phyloP scores from a whole-genome alignment of 2,888 invertebrate genomes.

The Amphipoea lucens region DNA sequence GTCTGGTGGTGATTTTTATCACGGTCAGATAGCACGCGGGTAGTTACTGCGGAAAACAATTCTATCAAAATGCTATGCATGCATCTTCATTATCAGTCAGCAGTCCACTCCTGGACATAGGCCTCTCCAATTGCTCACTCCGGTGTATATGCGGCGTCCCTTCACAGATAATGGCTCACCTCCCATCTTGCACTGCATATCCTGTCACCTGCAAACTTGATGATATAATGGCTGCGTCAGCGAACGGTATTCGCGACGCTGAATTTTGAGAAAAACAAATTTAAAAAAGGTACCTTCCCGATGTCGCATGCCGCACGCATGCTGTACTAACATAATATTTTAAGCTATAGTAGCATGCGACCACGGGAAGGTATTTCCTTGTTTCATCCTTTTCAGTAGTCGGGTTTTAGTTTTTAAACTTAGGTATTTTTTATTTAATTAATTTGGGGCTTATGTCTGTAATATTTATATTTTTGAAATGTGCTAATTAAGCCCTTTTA shows the following conservation, averaged over 20 bases:
- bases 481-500: no score
- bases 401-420: no score
- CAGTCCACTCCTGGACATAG: background rate
- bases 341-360: no score
- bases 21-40: background rate
- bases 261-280: background rate
- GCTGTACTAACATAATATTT: no score
- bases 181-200: background rate
- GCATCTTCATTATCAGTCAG: background rate
- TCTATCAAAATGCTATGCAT: background rate
- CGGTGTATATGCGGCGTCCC: background rate
- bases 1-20: background rate
- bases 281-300: no score
- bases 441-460: no score
- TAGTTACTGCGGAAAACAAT: background rate
- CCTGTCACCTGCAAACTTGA: no score
- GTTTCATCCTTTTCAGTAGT: no score
- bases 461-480: no score
- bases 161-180: background rate
- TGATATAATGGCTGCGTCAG: background rate
- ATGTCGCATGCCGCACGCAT: no score
- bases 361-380: no score
- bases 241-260: background rate
- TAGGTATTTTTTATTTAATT: no score
- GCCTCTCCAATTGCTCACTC: background rate